Evolutionary conservation across 2,113 vertebrate genomes (phyloP).

Genomic region (Mohoua ochrocephala): DNA sequence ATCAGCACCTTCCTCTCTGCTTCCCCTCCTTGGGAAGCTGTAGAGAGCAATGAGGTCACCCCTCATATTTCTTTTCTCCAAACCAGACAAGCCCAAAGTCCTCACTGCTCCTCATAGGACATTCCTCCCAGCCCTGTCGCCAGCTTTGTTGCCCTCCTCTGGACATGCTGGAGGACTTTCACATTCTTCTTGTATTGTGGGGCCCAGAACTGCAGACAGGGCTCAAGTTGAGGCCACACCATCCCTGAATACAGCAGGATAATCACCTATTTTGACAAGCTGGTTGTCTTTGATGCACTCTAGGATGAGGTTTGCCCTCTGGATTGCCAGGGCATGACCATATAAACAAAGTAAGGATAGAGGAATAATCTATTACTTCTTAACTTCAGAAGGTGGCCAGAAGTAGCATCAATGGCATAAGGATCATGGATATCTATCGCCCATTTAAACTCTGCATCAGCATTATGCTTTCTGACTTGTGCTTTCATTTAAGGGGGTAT

Average conservation of each 20-base stretch:
- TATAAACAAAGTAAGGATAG: neutral
- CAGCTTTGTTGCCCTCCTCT: neutral
- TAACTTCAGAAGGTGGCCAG: neutral
- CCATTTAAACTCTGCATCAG: neutral
- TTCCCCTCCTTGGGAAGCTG: neutral
- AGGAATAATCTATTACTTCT: neutral
- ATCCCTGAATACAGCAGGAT: neutral
- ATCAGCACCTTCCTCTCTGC: neutral
- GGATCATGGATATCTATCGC: neutral
- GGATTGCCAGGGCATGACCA: neutral
- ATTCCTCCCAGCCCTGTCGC: neutral
- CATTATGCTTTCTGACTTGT: neutral
- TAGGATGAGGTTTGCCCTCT: neutral
- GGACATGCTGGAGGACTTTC: fast-evolving
- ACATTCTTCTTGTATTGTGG: neutral
- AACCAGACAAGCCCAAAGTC: neutral
- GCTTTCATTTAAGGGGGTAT: neutral
- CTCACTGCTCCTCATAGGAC: neutral
- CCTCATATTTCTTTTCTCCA: neutral
- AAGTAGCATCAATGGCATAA: neutral
- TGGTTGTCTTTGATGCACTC: neutral
- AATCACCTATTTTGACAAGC: neutral
- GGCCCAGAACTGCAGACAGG: neutral
- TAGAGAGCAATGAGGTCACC: neutral
- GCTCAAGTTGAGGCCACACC: neutral